These are phyloP conservation scores for Tethya wilhelma DNA, from an alignment of 37 sponge, comb jelly and placozoan genomes.

Conservation along the genomic window DNA sequence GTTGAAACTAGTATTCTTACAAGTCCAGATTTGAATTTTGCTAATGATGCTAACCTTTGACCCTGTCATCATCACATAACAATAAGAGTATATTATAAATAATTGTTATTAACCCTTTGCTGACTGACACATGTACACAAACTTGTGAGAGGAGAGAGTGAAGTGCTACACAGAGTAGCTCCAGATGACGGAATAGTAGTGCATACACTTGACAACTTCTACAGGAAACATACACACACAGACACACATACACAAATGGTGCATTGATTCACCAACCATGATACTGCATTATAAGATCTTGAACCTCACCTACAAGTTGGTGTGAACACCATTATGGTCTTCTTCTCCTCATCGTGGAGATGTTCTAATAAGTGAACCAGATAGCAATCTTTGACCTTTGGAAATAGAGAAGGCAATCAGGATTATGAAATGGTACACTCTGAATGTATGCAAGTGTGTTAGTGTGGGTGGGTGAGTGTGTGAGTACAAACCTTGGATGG, in stretches of 20 bases:
- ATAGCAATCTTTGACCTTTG: slow-evolving; percentile 93
- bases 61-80: slow-evolving; percentile 19
- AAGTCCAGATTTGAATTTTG: slow-evolving; percentile 84
- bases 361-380: slow-evolving; percentile 63
- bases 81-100: not conserved
- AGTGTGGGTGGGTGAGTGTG: not conserved
- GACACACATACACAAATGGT: not conserved
- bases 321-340: slow-evolving; percentile 86
- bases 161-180: slow-evolving; percentile 82
- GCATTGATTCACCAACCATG: slow-evolving; percentile 1
- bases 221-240: not conserved
- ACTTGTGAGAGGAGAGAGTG: slow-evolving; percentile 92
- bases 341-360: slow-evolving; percentile 57
- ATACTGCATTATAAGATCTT: not conserved
- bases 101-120: not conserved
- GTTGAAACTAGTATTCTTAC: slow-evolving; percentile 92
- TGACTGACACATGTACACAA: not conserved
- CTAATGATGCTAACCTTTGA: slow-evolving; percentile 82
- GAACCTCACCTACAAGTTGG: slow-evolving; percentile 77
- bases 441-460: no score
- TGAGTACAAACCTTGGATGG: slow-evolving; percentile 72
- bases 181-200: slow-evolving; percentile 68
- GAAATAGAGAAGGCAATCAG: not conserved
- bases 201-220: slow-evolving; percentile 88
- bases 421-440: not conserved